phyloP scores from a whole-genome alignment of 2,797 vertebrate species.

The Erpetoichthys calabaricus region DNA sequence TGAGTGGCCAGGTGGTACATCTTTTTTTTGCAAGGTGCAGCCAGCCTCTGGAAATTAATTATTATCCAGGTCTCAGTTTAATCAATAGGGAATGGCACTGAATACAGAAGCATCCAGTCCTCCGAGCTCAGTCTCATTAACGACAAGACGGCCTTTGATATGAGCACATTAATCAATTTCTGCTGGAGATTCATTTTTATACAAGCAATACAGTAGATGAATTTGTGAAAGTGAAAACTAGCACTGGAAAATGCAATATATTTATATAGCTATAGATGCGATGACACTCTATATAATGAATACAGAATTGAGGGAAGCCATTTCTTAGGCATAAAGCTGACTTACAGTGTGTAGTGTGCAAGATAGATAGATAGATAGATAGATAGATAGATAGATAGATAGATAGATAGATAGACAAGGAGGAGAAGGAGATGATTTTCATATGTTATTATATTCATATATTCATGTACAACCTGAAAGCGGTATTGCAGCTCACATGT shows the following conservation, averaged over 20 bases:
- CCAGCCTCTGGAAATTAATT: constrained; percentile 9
- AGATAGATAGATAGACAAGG: too few relatives aligned
- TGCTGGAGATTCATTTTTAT: background rate
- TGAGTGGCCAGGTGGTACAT: too few relatives aligned
- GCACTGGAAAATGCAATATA: background rate
- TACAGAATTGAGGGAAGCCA: too few relatives aligned
- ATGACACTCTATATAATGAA: background rate
- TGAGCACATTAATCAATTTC: background rate
- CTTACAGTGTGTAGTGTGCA: too few relatives aligned
- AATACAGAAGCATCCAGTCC: background rate
- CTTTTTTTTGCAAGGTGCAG: too few relatives aligned
- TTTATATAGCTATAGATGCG: background rate
- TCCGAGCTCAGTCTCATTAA: background rate
- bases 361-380: too few relatives aligned
- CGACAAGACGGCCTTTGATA: background rate
- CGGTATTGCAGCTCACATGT: too few relatives aligned
- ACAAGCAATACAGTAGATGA: background rate
- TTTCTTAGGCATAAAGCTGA: too few relatives aligned
- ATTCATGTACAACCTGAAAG: too few relatives aligned
- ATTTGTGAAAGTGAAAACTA: background rate
- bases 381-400: too few relatives aligned
- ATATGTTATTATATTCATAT: too few relatives aligned
- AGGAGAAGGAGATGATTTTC: too few relatives aligned
- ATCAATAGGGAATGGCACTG: constrained; percentile 2
- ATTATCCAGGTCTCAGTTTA: constrained; percentile 1